Base-by-base conservation (phyloP, 2,797 vertebrate genomes). In the Malacoctenus gilli region DNA sequence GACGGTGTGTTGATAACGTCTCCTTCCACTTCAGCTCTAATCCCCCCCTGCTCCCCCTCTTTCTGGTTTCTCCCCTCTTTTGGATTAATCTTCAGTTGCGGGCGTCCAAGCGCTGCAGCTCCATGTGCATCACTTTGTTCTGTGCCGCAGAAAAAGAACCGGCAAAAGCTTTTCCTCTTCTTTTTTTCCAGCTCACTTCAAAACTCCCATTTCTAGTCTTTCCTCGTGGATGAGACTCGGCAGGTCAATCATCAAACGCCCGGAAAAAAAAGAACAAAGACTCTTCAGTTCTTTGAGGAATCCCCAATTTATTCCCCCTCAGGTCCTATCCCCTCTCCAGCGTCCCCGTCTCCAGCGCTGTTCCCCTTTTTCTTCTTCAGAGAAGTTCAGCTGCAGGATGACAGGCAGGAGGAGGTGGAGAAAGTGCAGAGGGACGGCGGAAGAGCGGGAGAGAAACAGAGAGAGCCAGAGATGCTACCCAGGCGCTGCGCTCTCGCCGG, bases 391-490 rank as follows among this genome's bases (percentile, higher is more conserved):
- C 81, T 76, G 75, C 75, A 43, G 68, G 83, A 61, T 54, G 73
- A 49, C 56, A 36, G 75, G 68, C 53, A 63, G 69, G 44, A 62
- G 73, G 49, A 63, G 75, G 69, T 78, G 39, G 62, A 71, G 38
- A 58, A 63, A 54, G 12, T 35, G 34, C 15, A 12, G 19, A 20
- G 38, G 9, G 18, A 8, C 3, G n/a, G 15, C n/a, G 14, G 7
- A 15, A 7, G n/a, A 11, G 70, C 31, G 56, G 65, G 54, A 18
- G 49, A 54, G 42, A 60, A 10, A 47, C 21, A 42, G 60, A 77
- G 65, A 72, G 57, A 73, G 57, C 59, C 34, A 16, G 52, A 70
- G 80, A 82, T 63, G 75, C 56, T 18, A 68, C 68, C 72, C 69
- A 38, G 49, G 40, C 57, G 22, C 69, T 67, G 63, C 23, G 64